Base-by-base conservation (phyloP, 2,113 vertebrate genomes). In the Macaca fascicularis region DNA sequence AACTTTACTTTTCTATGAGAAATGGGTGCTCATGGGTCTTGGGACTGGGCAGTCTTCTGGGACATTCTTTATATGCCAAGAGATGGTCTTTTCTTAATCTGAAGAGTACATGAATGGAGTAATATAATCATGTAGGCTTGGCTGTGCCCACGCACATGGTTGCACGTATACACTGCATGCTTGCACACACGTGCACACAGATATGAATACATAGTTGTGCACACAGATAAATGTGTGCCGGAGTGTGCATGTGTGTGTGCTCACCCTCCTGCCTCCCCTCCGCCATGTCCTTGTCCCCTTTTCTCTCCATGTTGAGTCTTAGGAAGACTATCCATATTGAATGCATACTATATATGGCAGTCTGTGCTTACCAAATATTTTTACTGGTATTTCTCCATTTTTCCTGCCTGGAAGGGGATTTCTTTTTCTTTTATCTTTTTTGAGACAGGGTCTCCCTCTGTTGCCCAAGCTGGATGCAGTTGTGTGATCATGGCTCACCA, bases 361-460 rank as follows among this genome's bases (percentile, higher is more conserved):
- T 59, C 59, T 85, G 38, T 82, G 38, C 17, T 72, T n/a, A 45
- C 86, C 27, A 16, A 82, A 45, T 35, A 10, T 32, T 38, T 38
- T 64, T 38, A 75, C 55, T 87, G 57, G 20, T 48, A 30, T 20
- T 57, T 74, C 48, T 89, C 61, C 10, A 22, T 30, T 30, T 89
- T 74, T 64, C 35, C 69, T 50, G n/a, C 38, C 43, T 76, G 89
- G 80, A 32, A 93, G 70, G 76, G 82, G 38, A n/a, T 52, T 87
- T 85, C 50, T 93, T 30, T 30, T 32, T 64, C 27, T 64, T 64
- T 64, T 64, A 13, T 6, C 27, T 64, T 64, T 64, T 14, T 64
- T 32, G 61, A 32, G 27, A 64, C 27, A 32, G 61, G 5, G 27
- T 30, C 61, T 64, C 61, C 61, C 61, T 64, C 27, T 64, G 12